Conservation (phyloP, 2,797 vertebrate species). For the Adelosebastes latens region DNA sequence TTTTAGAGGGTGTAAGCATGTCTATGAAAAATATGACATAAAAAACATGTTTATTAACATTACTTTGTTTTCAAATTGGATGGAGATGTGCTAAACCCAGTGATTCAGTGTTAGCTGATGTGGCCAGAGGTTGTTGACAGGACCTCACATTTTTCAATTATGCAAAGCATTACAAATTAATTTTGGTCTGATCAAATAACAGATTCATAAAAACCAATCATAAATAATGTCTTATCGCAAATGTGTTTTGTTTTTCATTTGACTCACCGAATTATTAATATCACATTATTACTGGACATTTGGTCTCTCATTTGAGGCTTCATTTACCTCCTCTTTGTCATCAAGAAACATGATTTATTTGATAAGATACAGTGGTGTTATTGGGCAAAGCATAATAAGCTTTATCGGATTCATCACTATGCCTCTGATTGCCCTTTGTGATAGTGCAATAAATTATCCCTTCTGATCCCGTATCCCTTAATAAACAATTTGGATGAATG, state of each 20-base stretch:
- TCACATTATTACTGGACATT: constrained; percentile 21
- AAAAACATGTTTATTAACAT: neutral
- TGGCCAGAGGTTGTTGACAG: neutral
- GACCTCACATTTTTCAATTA: constrained; percentile 7
- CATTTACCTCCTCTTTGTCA: constrained; percentile 48
- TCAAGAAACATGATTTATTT: constrained; percentile 53
- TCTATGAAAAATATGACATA: neutral
- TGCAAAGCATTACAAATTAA: constrained; percentile 9
- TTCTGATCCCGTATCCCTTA: constrained; percentile 69
- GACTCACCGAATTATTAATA: constrained; percentile 19
- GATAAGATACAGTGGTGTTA: constrained; percentile 53
- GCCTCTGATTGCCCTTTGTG: constrained; percentile 73
- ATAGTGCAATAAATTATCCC: constrained; percentile 79
- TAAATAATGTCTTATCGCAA: constrained; percentile 30
- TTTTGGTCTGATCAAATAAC: neutral
- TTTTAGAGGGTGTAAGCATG: neutral
- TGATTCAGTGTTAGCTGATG: neutral
- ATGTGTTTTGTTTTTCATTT: constrained; percentile 29
- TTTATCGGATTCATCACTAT: constrained; percentile 68
- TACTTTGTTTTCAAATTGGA: neutral
- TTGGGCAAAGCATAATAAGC: constrained; percentile 71
- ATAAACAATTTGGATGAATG: constrained; percentile 83
- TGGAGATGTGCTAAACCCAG: neutral
- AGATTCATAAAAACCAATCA: constrained; percentile 8
- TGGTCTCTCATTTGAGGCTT: constrained; percentile 21